Conservation (phyloP, 2,797 vertebrate genomes). For the Silurus lanzhouensis region DNA sequence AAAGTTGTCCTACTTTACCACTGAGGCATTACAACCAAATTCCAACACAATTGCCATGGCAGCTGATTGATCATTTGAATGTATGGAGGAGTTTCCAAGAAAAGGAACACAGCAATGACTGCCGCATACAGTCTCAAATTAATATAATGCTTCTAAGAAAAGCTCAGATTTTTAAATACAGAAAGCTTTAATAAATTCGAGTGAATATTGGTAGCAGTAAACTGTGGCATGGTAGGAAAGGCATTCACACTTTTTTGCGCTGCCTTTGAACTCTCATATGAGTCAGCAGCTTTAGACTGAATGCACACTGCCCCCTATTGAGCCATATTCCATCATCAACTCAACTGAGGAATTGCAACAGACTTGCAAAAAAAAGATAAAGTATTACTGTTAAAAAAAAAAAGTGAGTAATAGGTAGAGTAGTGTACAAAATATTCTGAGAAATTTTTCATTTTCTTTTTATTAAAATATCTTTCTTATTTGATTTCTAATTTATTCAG, state of each 20-base stretch:
- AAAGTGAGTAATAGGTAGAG: too few relatives aligned
- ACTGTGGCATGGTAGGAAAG: neutral
- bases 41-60: neutral
- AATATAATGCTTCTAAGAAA: neutral
- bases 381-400: neutral
- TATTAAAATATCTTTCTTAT: too few relatives aligned
- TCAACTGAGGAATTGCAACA: neutral
- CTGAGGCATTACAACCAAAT: conserved; percentile 20
- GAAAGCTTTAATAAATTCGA: conserved; percentile 6
- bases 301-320: conserved; percentile 50
- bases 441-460: too few relatives aligned
- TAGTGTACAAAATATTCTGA: too few relatives aligned
- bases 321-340: neutral
- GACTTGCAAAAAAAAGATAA: neutral
- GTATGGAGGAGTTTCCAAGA: neutral
- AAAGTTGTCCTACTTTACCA: neutral
- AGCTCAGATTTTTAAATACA: conserved; percentile 1
- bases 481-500: too few relatives aligned
- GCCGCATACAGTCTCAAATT: neutral
- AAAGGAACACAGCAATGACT: neutral
- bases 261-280: conserved; percentile 12
- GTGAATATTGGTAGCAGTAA: neutral
- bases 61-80: conserved; percentile 27
- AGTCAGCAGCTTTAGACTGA: conserved; percentile 35
- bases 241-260: neutral